These are phyloP conservation scores for Leptinotarsa peninsularis DNA, from an alignment of 2,888 invertebrate species.

Conservation along the genomic window DNA sequence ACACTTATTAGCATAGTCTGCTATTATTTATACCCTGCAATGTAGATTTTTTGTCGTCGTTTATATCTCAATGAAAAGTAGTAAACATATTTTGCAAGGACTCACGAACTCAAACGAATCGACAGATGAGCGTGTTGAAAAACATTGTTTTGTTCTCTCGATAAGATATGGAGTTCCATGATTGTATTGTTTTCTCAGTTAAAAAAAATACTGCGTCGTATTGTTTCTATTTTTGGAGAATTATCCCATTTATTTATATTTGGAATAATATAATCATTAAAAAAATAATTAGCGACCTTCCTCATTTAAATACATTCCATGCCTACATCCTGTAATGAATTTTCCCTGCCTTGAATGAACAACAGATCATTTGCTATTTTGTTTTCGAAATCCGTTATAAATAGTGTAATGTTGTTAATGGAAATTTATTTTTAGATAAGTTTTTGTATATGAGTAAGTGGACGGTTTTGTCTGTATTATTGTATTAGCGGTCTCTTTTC, in stretches of 20 bases:
- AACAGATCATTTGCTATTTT: neutral
- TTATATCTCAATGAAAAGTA: neutral
- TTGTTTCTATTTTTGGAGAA: neutral
- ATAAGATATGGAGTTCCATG: neutral
- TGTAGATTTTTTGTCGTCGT: neutral
- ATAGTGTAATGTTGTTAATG: neutral
- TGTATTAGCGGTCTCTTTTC: too few relatives aligned
- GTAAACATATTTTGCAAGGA: slow-evolving; percentile 4
- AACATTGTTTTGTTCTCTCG: slow-evolving; percentile 12
- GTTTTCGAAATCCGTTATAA: neutral
- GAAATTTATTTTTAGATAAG: neutral
- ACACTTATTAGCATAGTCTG: too few relatives aligned
- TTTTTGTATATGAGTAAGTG: neutral
- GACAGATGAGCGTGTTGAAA: neutral
- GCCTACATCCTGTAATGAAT: neutral
- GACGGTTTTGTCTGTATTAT: too few relatives aligned
- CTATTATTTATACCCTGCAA: neutral
- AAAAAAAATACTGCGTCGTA: neutral
- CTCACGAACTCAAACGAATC: neutral
- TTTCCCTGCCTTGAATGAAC: neutral
- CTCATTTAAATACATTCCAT: too few relatives aligned
- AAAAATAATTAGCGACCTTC: too few relatives aligned
- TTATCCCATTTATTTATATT: neutral
- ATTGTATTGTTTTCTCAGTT: neutral
- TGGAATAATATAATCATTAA: too few relatives aligned